These are phyloP conservation scores for Eristalinus aeneus DNA, from an alignment of 2,888 invertebrate species.

Conservation along the genomic window DNA sequence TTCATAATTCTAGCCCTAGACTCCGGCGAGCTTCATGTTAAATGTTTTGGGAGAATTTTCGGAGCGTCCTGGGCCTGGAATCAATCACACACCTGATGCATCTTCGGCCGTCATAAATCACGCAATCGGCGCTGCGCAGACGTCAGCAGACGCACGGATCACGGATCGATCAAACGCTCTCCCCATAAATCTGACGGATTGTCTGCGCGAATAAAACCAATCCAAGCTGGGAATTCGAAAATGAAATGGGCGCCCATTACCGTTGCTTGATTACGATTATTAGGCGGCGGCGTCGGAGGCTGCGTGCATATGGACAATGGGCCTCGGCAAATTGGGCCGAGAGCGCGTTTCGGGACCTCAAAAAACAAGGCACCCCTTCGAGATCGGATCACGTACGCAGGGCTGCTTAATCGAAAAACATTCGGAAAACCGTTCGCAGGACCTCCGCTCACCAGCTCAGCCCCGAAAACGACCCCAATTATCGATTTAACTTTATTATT, in stretches of 20 bases:
- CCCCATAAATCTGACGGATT: slow-evolving; percentile 63
- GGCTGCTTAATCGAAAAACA: slow-evolving; percentile 51
- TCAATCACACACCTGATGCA: slow-evolving; percentile 69
- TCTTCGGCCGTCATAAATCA: slow-evolving; percentile 64
- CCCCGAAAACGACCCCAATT: slow-evolving; percentile 79
- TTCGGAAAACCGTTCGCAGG: slow-evolving; percentile 18
- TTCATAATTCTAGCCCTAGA: slow-evolving; percentile 9
- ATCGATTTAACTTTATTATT: slow-evolving; percentile 81
- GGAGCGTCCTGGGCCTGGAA: slow-evolving; percentile 5
- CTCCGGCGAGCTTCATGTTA: slow-evolving; percentile 33
- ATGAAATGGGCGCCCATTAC: slow-evolving; percentile 68
- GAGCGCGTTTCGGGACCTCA: slow-evolving; percentile 5
- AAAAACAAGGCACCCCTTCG: slow-evolving; percentile 17
- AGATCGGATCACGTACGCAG: slow-evolving; percentile 49
- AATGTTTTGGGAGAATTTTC: not conserved
- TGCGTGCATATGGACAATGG: slow-evolving; percentile 32
- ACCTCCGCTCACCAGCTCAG: not conserved
- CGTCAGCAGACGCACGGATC: no score
- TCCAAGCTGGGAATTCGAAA: slow-evolving; percentile 39
- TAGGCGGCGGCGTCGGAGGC: slow-evolving; percentile 15
- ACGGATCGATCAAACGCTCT: slow-evolving; percentile 41
- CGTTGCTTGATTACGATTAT: slow-evolving; percentile 67
- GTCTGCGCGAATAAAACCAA: slow-evolving; percentile 33
- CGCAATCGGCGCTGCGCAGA: slow-evolving; percentile 67
- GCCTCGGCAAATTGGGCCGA: not conserved